These are phyloP conservation scores for Limenitis camilla DNA, from an alignment of 2,888 invertebrate genomes.

Conservation along the genomic window DNA sequence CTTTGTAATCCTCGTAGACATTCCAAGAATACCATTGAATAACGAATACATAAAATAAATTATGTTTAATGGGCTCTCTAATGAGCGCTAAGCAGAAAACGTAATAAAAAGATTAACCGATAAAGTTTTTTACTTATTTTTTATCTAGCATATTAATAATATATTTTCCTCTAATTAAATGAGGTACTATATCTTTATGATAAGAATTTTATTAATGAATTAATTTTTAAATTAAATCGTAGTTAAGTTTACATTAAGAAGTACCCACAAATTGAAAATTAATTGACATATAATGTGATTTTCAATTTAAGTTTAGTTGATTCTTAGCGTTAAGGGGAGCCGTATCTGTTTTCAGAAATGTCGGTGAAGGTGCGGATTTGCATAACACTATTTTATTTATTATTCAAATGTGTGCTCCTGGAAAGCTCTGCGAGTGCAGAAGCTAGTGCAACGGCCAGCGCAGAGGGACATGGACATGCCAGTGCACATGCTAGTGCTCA, in stretches of 20 bases:
- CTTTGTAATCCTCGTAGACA: too few species aligned
- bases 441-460: background rate
- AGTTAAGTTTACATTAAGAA: background rate
- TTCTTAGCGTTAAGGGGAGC: background rate
- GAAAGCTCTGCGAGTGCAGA: background rate
- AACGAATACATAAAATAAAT: too few species aligned
- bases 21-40: too few species aligned
- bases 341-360: conserved; percentile 5
- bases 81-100: too few species aligned
- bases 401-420: background rate
- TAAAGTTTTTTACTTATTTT: too few species aligned
- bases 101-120: too few species aligned
- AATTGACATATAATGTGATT: conserved; percentile 1
- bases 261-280: background rate
- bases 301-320: conserved; percentile 2
- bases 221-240: background rate
- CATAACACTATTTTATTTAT: background rate
- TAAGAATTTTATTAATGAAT: too few species aligned
- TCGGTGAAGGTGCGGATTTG: conserved; percentile 1
- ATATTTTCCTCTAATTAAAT: background rate
- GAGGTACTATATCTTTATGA: too few species aligned
- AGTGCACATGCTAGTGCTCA: too few species aligned
- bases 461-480: too few species aligned
- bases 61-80: too few species aligned
- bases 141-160: too few species aligned